Percentiles rank a stretch among this genome's conserved stretches.
Evolutionary conservation across 1,140 invertebrate genomes (phyloP).

Genomic region (Campoletis sonorensis): DNA sequence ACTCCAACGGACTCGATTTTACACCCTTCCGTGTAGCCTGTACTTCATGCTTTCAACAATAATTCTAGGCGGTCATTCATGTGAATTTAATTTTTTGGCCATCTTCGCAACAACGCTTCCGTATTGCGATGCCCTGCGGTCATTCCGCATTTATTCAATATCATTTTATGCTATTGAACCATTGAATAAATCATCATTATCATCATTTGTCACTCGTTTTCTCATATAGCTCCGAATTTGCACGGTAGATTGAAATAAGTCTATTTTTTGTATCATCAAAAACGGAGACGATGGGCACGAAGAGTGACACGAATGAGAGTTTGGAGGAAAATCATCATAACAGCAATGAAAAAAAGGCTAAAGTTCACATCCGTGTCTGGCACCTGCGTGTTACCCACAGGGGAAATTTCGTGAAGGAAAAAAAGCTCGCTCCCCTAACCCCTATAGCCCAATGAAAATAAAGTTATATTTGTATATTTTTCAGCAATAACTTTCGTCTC

Average conservation of each 20-base stretch:
- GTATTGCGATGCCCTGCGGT: too few relatives aligned
- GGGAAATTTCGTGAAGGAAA: not conserved
- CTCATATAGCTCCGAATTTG: not conserved
- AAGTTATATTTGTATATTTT: not conserved
- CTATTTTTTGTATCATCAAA: not conserved
- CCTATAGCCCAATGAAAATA: not conserved
- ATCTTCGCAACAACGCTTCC: too few relatives aligned
- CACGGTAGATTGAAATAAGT: not conserved
- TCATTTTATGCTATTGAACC: too few relatives aligned
- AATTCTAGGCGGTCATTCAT: too few relatives aligned
- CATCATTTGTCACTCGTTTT: not conserved
- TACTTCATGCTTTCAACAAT: too few relatives aligned
- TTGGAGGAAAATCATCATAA: not conserved
- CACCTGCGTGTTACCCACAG: not conserved
- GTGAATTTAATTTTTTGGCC: too few relatives aligned
- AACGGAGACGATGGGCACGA: too few relatives aligned
- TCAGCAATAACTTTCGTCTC: not conserved
- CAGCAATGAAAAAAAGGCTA: not conserved
- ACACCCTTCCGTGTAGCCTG: too few relatives aligned
- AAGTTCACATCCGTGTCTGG: not conserved
- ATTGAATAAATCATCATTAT: too few relatives aligned
- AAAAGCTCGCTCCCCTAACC: not conserved
- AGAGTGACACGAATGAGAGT: not conserved
- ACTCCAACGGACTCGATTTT: too few relatives aligned
- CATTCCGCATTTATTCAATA: too few relatives aligned